Evolutionary conservation across 2,113 vertebrate genomes (phyloP).

Genomic region (Nothoprocta perdicaria): DNA sequence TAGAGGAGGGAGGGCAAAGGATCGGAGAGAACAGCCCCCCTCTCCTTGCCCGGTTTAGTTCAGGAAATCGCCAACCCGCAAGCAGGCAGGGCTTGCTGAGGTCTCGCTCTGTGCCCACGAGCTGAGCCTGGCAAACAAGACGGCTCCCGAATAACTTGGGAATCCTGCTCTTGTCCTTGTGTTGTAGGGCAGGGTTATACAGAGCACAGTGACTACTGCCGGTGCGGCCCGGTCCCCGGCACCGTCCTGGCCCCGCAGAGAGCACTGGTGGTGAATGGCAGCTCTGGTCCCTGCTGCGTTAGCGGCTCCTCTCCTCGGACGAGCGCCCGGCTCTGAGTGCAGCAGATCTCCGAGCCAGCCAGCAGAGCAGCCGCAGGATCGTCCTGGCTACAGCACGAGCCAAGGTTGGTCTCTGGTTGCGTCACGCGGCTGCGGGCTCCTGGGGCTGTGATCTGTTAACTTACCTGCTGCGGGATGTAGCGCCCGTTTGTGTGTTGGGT

Average conservation of each 20-base stretch:
- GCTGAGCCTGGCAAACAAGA: not conserved
- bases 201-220: not conserved
- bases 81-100: not conserved
- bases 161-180: not conserved
- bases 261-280: not conserved
- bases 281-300: rapidly evolving
- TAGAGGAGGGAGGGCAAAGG: not conserved
- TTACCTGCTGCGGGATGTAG: rapidly evolving
- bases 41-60: not conserved
- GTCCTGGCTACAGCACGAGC: not conserved
- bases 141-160: not conserved
- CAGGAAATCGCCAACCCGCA: not conserved
- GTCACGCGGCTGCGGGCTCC: rapidly evolving
- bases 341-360: rapidly evolving
- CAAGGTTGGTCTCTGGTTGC: not conserved
- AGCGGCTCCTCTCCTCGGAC: not conserved
- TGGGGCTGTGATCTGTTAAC: rapidly evolving
- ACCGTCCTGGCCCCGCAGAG: not conserved
- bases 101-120: not conserved
- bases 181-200: not conserved
- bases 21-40: constrained; percentile 39
- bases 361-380: rapidly evolving
- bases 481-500: too few relatives aligned
- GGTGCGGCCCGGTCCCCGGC: not conserved
- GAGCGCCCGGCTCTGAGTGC: rapidly evolving